Percentiles rank a stretch among this genome's conserved stretches.
Evolutionary conservation across 2,797 vertebrate genomes (phyloP).

Genomic region (Manis pentadactyla): DNA sequence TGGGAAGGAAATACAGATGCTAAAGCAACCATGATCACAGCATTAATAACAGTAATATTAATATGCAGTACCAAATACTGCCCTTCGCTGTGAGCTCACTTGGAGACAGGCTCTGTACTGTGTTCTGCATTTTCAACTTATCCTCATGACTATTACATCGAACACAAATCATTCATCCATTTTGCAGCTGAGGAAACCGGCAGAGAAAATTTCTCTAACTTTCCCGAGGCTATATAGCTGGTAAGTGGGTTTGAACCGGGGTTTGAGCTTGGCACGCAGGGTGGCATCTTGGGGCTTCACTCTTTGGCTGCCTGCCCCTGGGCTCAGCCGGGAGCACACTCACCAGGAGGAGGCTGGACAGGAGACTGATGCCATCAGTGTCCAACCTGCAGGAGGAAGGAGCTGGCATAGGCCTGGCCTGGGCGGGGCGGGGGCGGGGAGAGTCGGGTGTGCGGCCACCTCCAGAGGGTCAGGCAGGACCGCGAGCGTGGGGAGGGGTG

Average conservation of each 20-base stretch:
- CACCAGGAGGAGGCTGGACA: slow-evolving; percentile 93
- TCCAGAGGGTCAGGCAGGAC: not conserved
- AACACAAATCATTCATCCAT: not conserved
- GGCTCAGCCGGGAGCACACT: slow-evolving; percentile 37
- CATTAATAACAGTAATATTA: rapidly evolving
- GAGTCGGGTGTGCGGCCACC: not conserved
- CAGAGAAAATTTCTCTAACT: not conserved
- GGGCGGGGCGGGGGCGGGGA: not conserved
- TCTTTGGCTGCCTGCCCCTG: not conserved
- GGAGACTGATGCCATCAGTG: slow-evolving; percentile 93
- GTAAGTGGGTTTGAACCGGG: not conserved
- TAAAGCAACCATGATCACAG: not conserved
- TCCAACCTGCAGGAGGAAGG: slow-evolving; percentile 90
- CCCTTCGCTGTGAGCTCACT: not conserved
- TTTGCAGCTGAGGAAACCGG: not conserved
- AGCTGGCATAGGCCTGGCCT: not conserved
- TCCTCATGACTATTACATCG: not conserved
- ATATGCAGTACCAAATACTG: rapidly evolving
- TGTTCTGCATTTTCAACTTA: not conserved
- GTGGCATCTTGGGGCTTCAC: rapidly evolving
- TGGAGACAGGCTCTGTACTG: too few species aligned
- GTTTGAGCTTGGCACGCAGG: not conserved
- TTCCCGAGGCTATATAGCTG: not conserved
- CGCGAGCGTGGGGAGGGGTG: not conserved
- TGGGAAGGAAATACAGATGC: not conserved